phyloP scores from a whole-genome alignment of 2,888 invertebrate genomes.

The Allophyes oxyacanthae region DNA sequence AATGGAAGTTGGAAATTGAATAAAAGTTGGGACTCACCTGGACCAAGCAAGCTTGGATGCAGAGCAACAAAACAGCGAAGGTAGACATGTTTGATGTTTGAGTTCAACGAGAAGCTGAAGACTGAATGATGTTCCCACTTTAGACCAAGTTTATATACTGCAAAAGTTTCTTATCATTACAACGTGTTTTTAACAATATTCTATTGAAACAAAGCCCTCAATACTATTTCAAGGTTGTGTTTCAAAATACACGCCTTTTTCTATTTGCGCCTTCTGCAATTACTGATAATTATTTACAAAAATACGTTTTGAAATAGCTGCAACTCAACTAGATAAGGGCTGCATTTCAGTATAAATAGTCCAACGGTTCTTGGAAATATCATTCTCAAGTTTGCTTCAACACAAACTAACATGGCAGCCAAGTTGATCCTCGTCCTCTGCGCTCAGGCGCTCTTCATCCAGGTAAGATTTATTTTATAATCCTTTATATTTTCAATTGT shows the following conservation, averaged over 20 bases:
- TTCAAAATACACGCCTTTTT: constrained; percentile 2
- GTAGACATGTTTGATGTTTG: constrained; percentile 55
- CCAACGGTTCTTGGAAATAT: constrained; percentile 12
- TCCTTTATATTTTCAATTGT: no score
- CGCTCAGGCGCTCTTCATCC: constrained; percentile 14
- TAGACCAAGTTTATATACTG: constrained; percentile 8
- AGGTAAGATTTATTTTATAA: background rate
- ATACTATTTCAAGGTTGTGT: constrained; percentile 3
- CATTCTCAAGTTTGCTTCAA: constrained; percentile 20
- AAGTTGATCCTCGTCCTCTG: constrained; percentile 1
- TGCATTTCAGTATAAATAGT: constrained; percentile 29
- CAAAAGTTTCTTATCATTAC: constrained; percentile 3
- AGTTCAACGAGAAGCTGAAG: constrained; percentile 31
- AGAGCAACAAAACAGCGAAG: constrained; percentile 60
- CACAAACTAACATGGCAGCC: constrained; percentile 21
- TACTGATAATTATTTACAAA: no score
- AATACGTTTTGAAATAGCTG: constrained; percentile 1
- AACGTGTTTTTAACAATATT: background rate
- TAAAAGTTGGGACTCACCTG: constrained; percentile 51
- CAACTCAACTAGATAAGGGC: constrained; percentile 14
- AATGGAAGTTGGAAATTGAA: no score
- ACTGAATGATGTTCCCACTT: constrained; percentile 15
- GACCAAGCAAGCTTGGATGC: constrained; percentile 63
- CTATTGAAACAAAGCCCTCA: constrained; percentile 1
- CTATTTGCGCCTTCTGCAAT: constrained; percentile 1